phyloP scores from a whole-genome alignment of 2,888 invertebrate genomes.

The Morpho achilles region DNA sequence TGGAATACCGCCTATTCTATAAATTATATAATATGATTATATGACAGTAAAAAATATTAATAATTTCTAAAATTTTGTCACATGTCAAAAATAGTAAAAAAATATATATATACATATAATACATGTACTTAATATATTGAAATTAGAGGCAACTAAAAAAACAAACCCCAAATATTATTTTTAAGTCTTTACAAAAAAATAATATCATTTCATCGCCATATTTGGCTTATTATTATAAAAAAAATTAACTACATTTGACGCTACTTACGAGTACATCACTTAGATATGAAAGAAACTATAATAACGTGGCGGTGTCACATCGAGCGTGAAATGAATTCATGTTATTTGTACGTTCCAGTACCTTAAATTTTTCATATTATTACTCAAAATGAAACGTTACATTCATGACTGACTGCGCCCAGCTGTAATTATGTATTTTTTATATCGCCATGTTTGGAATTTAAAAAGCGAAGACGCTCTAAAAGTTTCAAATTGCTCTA shows the following conservation, averaged over 20 bases:
- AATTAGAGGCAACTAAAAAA: too few species aligned
- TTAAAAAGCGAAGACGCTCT: conserved; percentile 18
- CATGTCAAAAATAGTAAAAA: too few species aligned
- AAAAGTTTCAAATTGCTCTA: conserved; percentile 19
- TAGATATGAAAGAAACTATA: conserved; percentile 34
- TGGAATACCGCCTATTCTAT: too few species aligned
- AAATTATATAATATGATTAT: too few species aligned
- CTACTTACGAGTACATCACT: conserved; percentile 13
- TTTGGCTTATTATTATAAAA: neutral
- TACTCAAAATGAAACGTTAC: conserved; percentile 28
- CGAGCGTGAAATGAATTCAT: conserved; percentile 58
- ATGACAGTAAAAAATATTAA: too few species aligned
- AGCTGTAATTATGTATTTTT: conserved; percentile 24
- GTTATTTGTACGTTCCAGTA: conserved; percentile 31
- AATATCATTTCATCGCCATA: too few species aligned
- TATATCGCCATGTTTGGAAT: conserved; percentile 17
- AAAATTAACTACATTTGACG: conserved; percentile 13
- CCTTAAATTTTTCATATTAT: conserved; percentile 36
- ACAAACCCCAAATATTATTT: too few species aligned
- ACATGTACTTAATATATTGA: too few species aligned
- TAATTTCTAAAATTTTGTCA: too few species aligned
- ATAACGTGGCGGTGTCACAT: conserved; percentile 49
- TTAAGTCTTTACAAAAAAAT: too few species aligned
- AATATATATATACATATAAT: too few species aligned
- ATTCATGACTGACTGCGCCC: conserved; percentile 26